Evolutionary conservation across 2,113 vertebrate species (phyloP), one percentile per base, ranked within the genome.

Genomic region (Bubo blakistoni): DNA sequence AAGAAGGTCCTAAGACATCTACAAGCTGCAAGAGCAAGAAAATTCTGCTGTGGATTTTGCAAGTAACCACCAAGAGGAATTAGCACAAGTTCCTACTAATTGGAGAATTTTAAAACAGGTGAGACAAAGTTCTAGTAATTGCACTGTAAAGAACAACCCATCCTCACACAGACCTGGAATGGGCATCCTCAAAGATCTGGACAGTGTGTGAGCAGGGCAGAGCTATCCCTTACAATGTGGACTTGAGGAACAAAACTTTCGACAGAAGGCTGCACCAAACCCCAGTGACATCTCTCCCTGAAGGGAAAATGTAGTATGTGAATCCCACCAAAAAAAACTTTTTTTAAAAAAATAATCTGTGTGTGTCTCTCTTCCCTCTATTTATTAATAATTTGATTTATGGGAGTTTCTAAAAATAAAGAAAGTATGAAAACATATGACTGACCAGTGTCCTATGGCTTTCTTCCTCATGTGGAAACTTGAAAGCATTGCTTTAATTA

Each of bases 341-440:
- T 29, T 30, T 21, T 7, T 44, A 46, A 32, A 40, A n/a, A 29
- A 44, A 47, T 9, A 9, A 21, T 19, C 46, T 47, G 9, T 47
- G 46, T 21, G 20, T 47, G 38, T 62, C 58, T 77, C 42, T 67
- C 52, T 87, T 94, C 38, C 51, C 25, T 81, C 57, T 76, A 12
- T 77, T 51, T 61, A n/a, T 73, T 73, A 71, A 79, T 62, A 88
- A 81, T 74, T 77, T 69, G 58, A 88, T 70, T 95, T 85, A 66
- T 44, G 38, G 11, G 11, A 27, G 18, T 47, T 90, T 81, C 83
- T 90, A 91, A 96, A 97, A 97, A 92, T 91, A 96, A 90, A 49
- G 38, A 8, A 91, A 92, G 20, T 46, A 83, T 22, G 76, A 73
- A 92, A 93, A 80, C n/a, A 51, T 81, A 78, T 78, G 87, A 92